Conservation (phyloP, 2,888 invertebrate species). For the Marronus borbonicus region DNA sequence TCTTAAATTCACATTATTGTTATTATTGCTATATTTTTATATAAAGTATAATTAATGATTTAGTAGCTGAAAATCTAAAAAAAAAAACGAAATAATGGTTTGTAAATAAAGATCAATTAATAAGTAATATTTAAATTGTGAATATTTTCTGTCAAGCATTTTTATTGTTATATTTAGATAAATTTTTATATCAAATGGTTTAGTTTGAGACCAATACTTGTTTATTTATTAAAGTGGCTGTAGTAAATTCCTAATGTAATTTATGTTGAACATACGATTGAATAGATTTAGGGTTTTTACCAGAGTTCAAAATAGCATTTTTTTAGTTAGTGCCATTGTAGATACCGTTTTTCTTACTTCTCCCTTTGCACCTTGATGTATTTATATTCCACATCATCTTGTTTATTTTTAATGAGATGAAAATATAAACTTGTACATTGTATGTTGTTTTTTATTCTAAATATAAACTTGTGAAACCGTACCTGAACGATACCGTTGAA, state of each 20-base stretch:
- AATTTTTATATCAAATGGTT: conserved; percentile 55
- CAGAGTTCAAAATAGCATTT: conserved; percentile 55
- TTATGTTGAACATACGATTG: conserved; percentile 54
- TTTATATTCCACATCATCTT: conserved; percentile 48
- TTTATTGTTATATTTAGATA: conserved; percentile 53
- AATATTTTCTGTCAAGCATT: conserved; percentile 54
- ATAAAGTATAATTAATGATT: conserved; percentile 26
- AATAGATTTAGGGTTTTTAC: conserved; percentile 55
- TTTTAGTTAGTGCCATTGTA: conserved; percentile 55
- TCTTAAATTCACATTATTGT: conserved; percentile 16
- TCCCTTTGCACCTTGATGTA: conserved; percentile 41
- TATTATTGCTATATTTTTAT: conserved; percentile 40
- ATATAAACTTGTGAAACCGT: background rate
- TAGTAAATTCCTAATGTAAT: conserved; percentile 53
- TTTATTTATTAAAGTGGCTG: conserved; percentile 54
- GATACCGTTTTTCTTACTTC: conserved; percentile 48
- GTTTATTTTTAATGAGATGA: conserved; percentile 47
- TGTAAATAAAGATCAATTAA: conserved; percentile 49
- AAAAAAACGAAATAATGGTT: conserved; percentile 32
- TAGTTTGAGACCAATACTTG: conserved; percentile 53
- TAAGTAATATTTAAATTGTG: conserved; percentile 52
- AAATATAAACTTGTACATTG: conserved; percentile 52
- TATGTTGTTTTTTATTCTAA: conserved; percentile 28
- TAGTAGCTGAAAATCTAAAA: conserved; percentile 47
- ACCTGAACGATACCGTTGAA: too few species aligned